A percentile compares a stretch with the other conserved stretches of the same genome.
These are phyloP conservation scores for Phengaris arion DNA, from an alignment of 2,888 invertebrate genomes.

Conservation along the genomic window DNA sequence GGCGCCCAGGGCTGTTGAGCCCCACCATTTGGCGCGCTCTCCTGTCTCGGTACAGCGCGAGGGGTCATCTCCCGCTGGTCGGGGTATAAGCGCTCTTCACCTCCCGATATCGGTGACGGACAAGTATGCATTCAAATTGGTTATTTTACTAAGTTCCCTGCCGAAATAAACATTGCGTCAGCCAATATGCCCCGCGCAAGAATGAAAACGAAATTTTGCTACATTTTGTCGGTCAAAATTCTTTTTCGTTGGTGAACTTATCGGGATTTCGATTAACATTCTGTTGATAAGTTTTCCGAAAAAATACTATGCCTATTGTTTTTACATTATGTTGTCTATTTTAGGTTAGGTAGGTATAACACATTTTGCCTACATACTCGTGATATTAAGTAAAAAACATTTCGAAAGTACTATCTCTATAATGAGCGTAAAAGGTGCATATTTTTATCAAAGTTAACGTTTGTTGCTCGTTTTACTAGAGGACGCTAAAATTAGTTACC, in stretches of 20 bases:
- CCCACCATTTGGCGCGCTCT: not conserved
- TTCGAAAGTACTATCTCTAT: too few species aligned
- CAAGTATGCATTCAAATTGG: conserved; percentile 87
- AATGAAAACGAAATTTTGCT: not conserved
- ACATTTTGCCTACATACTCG: too few species aligned
- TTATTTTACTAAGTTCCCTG: conserved; percentile 80
- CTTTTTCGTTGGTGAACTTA: not conserved
- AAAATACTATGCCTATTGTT: too few species aligned
- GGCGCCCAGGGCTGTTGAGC: conserved; percentile 39
- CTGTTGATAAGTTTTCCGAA: too few species aligned
- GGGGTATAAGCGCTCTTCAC: conserved; percentile 61
- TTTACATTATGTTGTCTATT: too few species aligned
- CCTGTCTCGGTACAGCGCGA: conserved; percentile 22
- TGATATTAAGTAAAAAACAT: too few species aligned
- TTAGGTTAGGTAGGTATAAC: too few species aligned
- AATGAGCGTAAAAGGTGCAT: too few species aligned
- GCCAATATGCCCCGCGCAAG: conserved; percentile 14
- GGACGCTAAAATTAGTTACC: too few species aligned
- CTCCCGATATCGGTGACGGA: conserved; percentile 83
- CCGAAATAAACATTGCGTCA: conserved; percentile 63
- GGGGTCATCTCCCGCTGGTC: conserved; percentile 48
- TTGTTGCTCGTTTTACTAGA: too few species aligned
- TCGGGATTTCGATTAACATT: not conserved
- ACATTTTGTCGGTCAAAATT: not conserved
- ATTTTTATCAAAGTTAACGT: too few species aligned